Base-by-base conservation (phyloP, 1,140 invertebrate species). In the Parasteatoda tepidariorum region DNA sequence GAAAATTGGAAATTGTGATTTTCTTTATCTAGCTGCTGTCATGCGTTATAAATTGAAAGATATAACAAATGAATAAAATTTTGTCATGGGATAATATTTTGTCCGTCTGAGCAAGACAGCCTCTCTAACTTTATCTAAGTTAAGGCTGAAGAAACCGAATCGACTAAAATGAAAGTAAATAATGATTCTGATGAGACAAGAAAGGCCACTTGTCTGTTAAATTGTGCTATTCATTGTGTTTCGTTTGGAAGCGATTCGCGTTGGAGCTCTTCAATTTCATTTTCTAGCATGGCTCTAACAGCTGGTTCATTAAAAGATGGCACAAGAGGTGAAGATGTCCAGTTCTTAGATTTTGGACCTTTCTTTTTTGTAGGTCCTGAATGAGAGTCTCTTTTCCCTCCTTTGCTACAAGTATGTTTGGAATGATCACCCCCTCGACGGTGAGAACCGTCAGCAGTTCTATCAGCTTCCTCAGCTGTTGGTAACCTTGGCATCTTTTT, bases 201-300 rank as follows among this genome's bases (percentile, higher is more conserved):
- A 66, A 83, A 83, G 81, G 81, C 81, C 81, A 82, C 78, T 82
- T 71, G 66, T 82, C 78, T 71, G 15, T 82, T 54, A 71, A 18
- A 66, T 83, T 83, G 81, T 83, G 81, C 81, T 82, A n/a, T 28
- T 82, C 66, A 74, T 73, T 83, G 70, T 73, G 81, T 73, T 73
- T 83, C 81, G 68, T 74, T 74, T 73, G 70, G 81, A 83, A 73
- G 81, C 68, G 70, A 64, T 54, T 87, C 86, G 30, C 75, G 62
- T n/a, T 87, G 86, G 85, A 88, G 88, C 83, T 89, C 87, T 73
- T 88, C 88, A 33, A 88, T 88, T 83, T 89, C 88, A 62, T 88
- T 88, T 64, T 89, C 88, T 22, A 88, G 84, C 86, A 87, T 88
- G 18, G 81, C 85, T 64, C 87, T 84, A 38, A 87, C 85, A n/a